Conservation (phyloP, 2,797 vertebrate genomes). For the Hapalemur alaotrensis region DNA sequence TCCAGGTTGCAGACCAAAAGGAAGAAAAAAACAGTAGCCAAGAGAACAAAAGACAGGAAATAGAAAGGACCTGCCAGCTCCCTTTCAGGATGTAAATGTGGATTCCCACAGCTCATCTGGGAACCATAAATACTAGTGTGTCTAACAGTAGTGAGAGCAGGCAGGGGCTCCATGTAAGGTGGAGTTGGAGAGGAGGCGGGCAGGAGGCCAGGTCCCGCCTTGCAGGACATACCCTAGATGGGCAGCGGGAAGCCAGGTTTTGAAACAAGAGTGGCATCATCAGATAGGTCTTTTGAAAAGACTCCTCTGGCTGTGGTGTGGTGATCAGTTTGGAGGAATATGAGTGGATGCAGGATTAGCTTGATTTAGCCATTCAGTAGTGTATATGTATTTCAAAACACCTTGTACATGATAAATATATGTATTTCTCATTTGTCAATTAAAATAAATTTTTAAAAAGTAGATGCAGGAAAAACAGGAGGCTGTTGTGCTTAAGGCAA, state of each 20-base stretch:
- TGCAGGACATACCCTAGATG: neutral
- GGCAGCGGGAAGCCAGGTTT: neutral
- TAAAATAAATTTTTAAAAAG: neutral
- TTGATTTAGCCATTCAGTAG: neutral
- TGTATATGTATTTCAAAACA: neutral
- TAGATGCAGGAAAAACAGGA: neutral
- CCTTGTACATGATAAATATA: neutral
- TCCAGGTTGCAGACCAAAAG: neutral
- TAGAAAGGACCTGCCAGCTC: neutral
- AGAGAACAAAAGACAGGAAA: neutral
- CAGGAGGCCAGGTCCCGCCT: neutral
- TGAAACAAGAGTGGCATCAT: neutral
- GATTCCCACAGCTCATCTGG: neutral
- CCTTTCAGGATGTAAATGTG: neutral
- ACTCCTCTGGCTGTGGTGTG: neutral
- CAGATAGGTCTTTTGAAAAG: neutral
- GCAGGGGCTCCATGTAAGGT: accelerated
- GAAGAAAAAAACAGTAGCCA: neutral
- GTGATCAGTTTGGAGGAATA: neutral
- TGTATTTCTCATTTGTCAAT: neutral
- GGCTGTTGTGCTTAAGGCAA: neutral
- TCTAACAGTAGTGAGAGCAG: neutral
- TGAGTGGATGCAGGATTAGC: neutral
- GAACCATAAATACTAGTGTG: neutral
- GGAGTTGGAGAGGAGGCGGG: neutral